A percentile compares a stretch with the other conserved stretches of the same genome.
phyloP scores from a whole-genome alignment of 2,888 invertebrate genomes.

The Andrena haemorrhoa region DNA sequence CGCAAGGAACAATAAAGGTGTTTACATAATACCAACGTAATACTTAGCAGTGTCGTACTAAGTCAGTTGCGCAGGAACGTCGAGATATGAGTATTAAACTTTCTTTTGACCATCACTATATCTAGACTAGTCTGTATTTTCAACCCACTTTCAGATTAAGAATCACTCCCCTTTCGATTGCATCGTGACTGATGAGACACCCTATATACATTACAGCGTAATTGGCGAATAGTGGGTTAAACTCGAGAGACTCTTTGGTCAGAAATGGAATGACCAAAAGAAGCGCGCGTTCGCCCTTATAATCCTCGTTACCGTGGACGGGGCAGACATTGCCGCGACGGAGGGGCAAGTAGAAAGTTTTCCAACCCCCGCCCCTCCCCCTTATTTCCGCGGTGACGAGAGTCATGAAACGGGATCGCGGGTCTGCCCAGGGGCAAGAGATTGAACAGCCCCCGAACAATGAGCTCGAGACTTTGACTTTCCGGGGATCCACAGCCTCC shows the following conservation, averaged over 20 bases:
- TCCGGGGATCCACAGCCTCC: not conserved
- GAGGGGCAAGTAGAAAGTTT: not conserved
- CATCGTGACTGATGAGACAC: not conserved
- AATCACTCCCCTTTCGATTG: not conserved
- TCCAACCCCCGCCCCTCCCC: not conserved
- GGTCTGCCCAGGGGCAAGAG: not conserved
- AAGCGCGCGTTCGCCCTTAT: not conserved
- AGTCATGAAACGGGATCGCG: constrained; percentile 23
- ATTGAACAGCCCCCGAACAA: constrained; percentile 20
- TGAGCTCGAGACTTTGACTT: not conserved
- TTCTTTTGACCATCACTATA: too few relatives aligned
- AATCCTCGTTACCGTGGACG: not conserved
- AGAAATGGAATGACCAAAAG: not conserved
- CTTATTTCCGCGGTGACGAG: constrained; percentile 25
- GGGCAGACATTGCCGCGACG: not conserved
- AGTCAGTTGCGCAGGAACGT: too few relatives aligned
- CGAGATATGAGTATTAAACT: too few relatives aligned
- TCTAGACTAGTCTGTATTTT: not conserved
- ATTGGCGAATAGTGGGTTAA: not conserved
- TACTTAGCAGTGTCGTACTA: too few relatives aligned
- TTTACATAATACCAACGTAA: too few relatives aligned
- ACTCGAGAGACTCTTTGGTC: not conserved
- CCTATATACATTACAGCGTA: not conserved
- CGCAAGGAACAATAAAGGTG: too few relatives aligned
- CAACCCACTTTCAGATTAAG: not conserved